Base-by-base conservation (phyloP, 2,113 vertebrate species). In the Sprattus sprattus region DNA sequence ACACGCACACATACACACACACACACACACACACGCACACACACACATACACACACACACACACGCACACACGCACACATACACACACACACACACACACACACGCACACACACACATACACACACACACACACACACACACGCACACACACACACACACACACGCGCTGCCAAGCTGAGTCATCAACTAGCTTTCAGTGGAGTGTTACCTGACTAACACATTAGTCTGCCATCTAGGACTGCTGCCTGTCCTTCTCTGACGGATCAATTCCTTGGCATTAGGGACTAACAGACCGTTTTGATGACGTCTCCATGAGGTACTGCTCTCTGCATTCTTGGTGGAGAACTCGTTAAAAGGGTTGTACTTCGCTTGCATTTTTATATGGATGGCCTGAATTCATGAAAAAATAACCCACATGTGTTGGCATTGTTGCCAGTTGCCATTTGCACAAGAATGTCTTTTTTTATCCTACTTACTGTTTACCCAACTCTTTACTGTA, bases 221-320 rank as follows among this genome's bases (percentile, higher is more conserved):
- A 71, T 71, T 71, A 71, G 64, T 71, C 64, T 71, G 64, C 64
- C 64, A 71, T 71, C 32, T 71, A 71, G 25, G 64, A 71, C 64
- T 71, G 64, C 64, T 71, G 64, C 25, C n/a, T 71, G 64, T 71
- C 64, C 64, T 32, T 71, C 64, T 71, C 28, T 71, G n/a, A 71
- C 25, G 32, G 32, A 71, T 71, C 64, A 71, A 71, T 71, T 71
- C 64, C 25, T 32, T 28, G 32, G n/a, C 25, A 71, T 71, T 32
- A 28, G 28, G n/a, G n/a, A 39, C 25, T 71, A 15, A 13, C 64
- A 39, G 39, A 39, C 39, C 39, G 2, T 71, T 71, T 13, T 71
- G 64, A 71, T 71, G 64, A 32, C 64, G 7, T 71, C 64, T 71
- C 64, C 64, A 71, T 32, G 25, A 71, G 60, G 0, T 25, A 64